A percentile compares a stretch with the other conserved stretches of the same genome.
These are phyloP conservation scores for Butorides virescens DNA, from an alignment of 2,113 vertebrate species.

Conservation along the genomic window DNA sequence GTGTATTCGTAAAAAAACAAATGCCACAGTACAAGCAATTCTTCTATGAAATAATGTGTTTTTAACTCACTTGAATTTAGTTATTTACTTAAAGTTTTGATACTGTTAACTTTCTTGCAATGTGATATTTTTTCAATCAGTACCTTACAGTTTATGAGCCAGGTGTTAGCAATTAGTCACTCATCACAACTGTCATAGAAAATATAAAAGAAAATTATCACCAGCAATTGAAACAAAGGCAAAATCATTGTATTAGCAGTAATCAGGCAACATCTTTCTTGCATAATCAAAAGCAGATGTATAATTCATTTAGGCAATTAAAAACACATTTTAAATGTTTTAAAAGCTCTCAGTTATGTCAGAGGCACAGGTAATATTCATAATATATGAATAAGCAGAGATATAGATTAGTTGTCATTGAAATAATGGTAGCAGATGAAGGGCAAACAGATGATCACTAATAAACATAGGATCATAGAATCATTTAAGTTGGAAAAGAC, in stretches of 20 bases:
- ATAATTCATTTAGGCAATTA: slow-evolving; percentile 44
- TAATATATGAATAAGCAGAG: neutral
- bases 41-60: neutral
- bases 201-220: slow-evolving; percentile 29
- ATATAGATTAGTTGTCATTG: neutral
- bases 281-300: slow-evolving; percentile 35
- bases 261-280: slow-evolving; percentile 17
- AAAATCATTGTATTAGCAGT: slow-evolving; percentile 15
- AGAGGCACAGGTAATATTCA: neutral
- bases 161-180: slow-evolving; percentile 36
- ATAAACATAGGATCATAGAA: neutral
- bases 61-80: neutral
- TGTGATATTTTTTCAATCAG: neutral
- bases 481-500: neutral
- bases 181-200: slow-evolving; percentile 11
- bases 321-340: neutral
- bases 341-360: neutral
- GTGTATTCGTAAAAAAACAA: neutral
- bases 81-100: neutral
- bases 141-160: neutral
- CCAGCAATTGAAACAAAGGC: slow-evolving; percentile 37
- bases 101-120: neutral
- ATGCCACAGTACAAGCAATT: neutral
- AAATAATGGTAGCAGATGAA: slow-evolving; percentile 8
- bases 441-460: slow-evolving; percentile 18